phyloP scores from a whole-genome alignment of 2,113 vertebrate genomes.

The Chitala chitala region DNA sequence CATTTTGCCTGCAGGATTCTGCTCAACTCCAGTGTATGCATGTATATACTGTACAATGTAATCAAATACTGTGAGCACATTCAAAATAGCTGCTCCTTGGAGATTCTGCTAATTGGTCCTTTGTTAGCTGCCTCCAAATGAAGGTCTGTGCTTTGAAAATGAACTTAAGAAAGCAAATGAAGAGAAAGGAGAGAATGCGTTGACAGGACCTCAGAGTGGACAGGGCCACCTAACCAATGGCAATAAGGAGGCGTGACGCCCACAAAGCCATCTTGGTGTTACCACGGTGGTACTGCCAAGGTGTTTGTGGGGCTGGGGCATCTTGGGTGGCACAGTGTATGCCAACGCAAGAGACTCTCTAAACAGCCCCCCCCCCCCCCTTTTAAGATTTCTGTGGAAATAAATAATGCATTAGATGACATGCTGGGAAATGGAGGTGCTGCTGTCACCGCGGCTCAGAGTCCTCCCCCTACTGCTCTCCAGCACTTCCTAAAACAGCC shows the following conservation, averaged over 20 bases:
- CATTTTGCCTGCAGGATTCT: not conserved
- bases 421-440: slow-evolving; percentile 32
- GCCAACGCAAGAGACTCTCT: slow-evolving; percentile 33
- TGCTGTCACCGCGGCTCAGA: slow-evolving; percentile 41
- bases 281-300: slow-evolving; percentile 44
- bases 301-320: slow-evolving; percentile 32
- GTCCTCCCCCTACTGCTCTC: slow-evolving; percentile 25
- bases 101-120: not conserved
- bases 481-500: slow-evolving; percentile 21
- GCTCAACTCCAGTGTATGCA: not conserved
- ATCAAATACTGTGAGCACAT: not conserved
- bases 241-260: slow-evolving; percentile 20
- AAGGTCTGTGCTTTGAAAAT: not conserved
- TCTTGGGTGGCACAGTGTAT: slow-evolving; percentile 40
- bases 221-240: slow-evolving; percentile 14
- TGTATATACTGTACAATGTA: not conserved
- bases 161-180: too few species aligned
- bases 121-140: not conserved
- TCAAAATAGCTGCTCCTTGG: not conserved
- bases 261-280: slow-evolving; percentile 18
- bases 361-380: not conserved
- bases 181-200: too few species aligned
- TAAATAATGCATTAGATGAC: slow-evolving; percentile 48
- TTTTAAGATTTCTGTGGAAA: slow-evolving; percentile 44
- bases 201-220: too few species aligned